Percentiles rank a stretch among this genome's conserved stretches.
phyloP scores from a whole-genome alignment of 2,797 vertebrate genomes.

The Euthynnus affinis region DNA sequence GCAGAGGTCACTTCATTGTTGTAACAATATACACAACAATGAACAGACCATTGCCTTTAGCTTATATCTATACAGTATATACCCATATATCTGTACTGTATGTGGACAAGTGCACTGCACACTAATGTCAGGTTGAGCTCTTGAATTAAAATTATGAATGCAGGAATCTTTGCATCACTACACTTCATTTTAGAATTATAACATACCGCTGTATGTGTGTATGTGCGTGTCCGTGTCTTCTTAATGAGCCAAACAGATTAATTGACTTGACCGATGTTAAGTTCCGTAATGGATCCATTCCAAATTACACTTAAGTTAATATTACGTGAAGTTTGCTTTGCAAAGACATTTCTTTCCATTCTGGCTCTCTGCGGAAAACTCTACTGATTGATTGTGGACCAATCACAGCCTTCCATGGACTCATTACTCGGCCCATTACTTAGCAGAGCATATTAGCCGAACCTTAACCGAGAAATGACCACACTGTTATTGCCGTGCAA shows the following conservation, averaged over 20 bases:
- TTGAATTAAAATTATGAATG: not conserved
- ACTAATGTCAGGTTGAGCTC: not conserved
- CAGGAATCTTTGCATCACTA: not conserved
- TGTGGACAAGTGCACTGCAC: not conserved
- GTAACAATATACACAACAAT: not conserved
- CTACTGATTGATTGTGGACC: conserved; percentile 55
- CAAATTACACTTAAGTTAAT: conserved; percentile 47
- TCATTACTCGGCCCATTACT: conserved; percentile 68
- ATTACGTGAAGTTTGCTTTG: conserved; percentile 49
- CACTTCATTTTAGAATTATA: not conserved
- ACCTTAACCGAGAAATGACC: conserved; percentile 58
- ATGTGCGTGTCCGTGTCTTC: not conserved
- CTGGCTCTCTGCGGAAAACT: conserved; percentile 25
- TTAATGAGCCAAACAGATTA: conserved; percentile 40
- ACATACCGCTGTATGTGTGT: not conserved
- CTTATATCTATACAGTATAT: too few species aligned
- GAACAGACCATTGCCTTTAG: not conserved
- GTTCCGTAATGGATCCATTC: conserved; percentile 40
- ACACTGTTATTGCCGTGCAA: conserved; percentile 61
- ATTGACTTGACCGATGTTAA: conserved; percentile 46
- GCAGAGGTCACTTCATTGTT: not conserved
- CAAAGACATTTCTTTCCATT: conserved; percentile 27
- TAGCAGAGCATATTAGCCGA: conserved; percentile 60
- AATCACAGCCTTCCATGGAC: conserved; percentile 44
- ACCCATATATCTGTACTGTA: not conserved